Conservation (phyloP, 1,140 invertebrate species). For the Drosophila ohnishii region DNA sequence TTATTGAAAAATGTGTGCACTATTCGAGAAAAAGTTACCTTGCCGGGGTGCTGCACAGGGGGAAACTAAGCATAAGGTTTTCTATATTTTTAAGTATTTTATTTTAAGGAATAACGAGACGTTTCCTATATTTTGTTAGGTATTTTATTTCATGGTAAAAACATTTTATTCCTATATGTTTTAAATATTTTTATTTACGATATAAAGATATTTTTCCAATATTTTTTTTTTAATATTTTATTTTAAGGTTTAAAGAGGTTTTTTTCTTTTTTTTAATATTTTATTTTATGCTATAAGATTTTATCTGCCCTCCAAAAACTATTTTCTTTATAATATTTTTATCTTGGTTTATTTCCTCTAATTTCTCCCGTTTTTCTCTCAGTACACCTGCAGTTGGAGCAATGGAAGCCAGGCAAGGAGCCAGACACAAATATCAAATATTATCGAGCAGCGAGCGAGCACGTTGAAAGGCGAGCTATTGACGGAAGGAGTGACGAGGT, state of each 20-base stretch:
- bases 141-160: too few relatives aligned
- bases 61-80: not conserved
- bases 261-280: not conserved
- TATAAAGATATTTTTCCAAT: too few relatives aligned
- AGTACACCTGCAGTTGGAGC: slow-evolving; percentile 24
- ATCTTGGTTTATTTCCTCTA: too few relatives aligned
- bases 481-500: slow-evolving; percentile 62
- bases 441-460: slow-evolving; percentile 58
- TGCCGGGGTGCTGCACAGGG: slow-evolving; percentile 9
- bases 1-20: slow-evolving; percentile 77
- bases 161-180: too few relatives aligned
- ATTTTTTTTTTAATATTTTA: too few relatives aligned
- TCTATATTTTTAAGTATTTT: not conserved
- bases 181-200: too few relatives aligned
- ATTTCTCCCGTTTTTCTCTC: slow-evolving; percentile 4
- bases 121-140: too few relatives aligned
- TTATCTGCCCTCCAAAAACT: too few relatives aligned
- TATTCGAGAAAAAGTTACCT: slow-evolving; percentile 68
- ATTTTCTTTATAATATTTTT: not conserved
- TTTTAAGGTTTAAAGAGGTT: too few relatives aligned
- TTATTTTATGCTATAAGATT: too few relatives aligned
- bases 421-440: slow-evolving; percentile 71
- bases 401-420: slow-evolving; percentile 2
- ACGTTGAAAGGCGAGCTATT: slow-evolving; percentile 54
- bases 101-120: not conserved